Evolutionary conservation across 2,888 invertebrate genomes (phyloP), one percentile per base, ranked within the genome.

Genomic region (Drymonia ruficornis): DNA sequence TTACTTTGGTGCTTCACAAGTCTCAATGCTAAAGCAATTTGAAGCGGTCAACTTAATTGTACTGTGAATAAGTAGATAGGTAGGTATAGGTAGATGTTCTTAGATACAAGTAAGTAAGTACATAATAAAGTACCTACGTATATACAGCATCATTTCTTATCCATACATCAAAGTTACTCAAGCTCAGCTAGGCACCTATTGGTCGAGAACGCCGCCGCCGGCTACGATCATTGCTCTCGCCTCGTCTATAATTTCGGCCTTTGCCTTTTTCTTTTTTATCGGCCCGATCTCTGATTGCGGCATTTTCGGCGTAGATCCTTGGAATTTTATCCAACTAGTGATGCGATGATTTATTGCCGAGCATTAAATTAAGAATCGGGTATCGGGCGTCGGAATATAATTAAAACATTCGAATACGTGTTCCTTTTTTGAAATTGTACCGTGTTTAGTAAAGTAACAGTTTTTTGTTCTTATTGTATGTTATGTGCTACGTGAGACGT

Each of bases 241-340:
- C 63, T 70, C 76, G 65, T 75, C 74, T 76, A 75, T 74, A 76
- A 77, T 80, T 76, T 81, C 59, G 75, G 67, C 72, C 75, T 76
- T 78, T 75, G 69, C 70, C 70, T 75, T 76, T 45, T 45, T 23
- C 18, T 42, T 78, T 80, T 77, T 80, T 76, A 82, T 78, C 77
- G 72, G 63, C 53, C 63, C 71, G 73, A 83, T 82, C 82, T 78
- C 71, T 69, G 78, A 83, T 83, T 80, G 78, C 78, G 70, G 75
- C 76, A 72, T 74, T 71, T 76, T 74, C 70, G 61, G 66, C 66
- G 68, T 70, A 49, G 73, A 78, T 79, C 80, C 76, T 75, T 68
- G 74, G 70, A 71, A 73, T 77, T 80, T 70, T 62, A 68, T 65
- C 67, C 69, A 72, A 71, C 60, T 52, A 65, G 70, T 70, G 78